These are phyloP conservation scores for Enoplolaimus lenunculus DNA, from an alignment of 2,888 invertebrate genomes.

Conservation along the genomic window DNA sequence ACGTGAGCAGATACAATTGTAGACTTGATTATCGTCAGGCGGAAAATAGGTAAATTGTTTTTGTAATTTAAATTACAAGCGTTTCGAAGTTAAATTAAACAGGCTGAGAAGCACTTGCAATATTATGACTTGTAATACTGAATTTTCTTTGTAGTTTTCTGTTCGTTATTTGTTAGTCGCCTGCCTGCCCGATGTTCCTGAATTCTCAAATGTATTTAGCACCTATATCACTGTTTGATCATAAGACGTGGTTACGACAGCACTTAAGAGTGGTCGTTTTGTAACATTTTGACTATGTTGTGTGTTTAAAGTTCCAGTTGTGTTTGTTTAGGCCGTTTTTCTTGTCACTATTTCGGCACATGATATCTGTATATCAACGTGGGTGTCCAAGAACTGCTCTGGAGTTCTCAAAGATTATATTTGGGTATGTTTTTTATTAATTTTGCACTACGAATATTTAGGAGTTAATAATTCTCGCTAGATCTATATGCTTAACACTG, in stretches of 20 bases:
- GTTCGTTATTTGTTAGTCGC: too few relatives aligned
- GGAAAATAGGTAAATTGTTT: conserved; percentile 55
- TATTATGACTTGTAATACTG: neutral
- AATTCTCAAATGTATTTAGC: too few relatives aligned
- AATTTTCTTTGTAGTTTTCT: conserved; percentile 18
- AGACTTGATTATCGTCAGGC: conserved; percentile 61
- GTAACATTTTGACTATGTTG: too few relatives aligned
- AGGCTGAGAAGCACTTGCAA: neutral
- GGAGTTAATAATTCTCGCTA: too few relatives aligned
- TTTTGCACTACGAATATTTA: too few relatives aligned
- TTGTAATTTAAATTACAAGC: conserved; percentile 14
- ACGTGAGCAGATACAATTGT: conserved; percentile 57
- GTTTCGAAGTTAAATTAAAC: neutral
- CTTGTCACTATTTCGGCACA: conserved; percentile 64
- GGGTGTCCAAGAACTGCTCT: conserved; percentile 73
- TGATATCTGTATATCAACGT: conserved; percentile 59
- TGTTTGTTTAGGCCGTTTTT: conserved; percentile 56
- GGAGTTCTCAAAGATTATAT: conserved; percentile 67
- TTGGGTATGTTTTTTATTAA: conserved; percentile 46
- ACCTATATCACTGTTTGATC: too few relatives aligned
- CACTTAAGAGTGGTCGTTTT: too few relatives aligned
- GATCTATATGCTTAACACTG: too few relatives aligned
- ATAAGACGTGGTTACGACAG: too few relatives aligned
- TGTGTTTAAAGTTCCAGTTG: too few relatives aligned
- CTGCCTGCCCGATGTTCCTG: too few relatives aligned